Evolutionary conservation across 2,888 invertebrate species (phyloP), one percentile per base, ranked within the genome.

Genomic region (Chironomus riparius): DNA sequence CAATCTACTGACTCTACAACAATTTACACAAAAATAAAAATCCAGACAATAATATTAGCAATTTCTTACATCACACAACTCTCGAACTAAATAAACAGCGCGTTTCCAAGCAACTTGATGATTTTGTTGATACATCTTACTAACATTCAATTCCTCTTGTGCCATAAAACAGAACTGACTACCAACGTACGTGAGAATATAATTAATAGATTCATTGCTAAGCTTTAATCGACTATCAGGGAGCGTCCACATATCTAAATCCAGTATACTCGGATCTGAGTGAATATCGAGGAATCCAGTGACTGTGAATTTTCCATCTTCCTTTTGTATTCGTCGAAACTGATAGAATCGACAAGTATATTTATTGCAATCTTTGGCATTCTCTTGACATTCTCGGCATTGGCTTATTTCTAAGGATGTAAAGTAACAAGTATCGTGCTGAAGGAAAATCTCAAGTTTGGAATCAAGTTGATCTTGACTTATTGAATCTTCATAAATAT

Each of bases 91-190:
- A 82, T 94, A 93, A 38, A 98, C 96, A 3, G 97, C 94, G 79
- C 96, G 89, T 83, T 98, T 98, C 98, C 98, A 98, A n/a, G 95
- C 95, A 81, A 97, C 91, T 77, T 13, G 6, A 10, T n/a, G 38
- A 56, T 56, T 15, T 2, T 56, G n/a, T n/a, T 15, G 4, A 6
- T 56, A 18, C 15, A 56, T 0, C n/a, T 56, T 56, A 7, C 18
- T 1, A 2, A 94, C 89, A 70, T 88, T 87, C 77, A 91, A 87
- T 82, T 97, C 97, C 83, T 97, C 95, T 80, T 92, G 90, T 80
- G 96, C 88, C 81, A 97, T 87, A 86, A 95, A 93, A 86, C 97
- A 97, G 86, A 97, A 97, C 85, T 97, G 95, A 86, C 96, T 95
- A 77, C 96, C 97, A 38, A 97, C 93, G 86, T 92, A 92, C 79